Conservation (phyloP, 2,888 invertebrate species). For the Tenthredo mesomela region DNA sequence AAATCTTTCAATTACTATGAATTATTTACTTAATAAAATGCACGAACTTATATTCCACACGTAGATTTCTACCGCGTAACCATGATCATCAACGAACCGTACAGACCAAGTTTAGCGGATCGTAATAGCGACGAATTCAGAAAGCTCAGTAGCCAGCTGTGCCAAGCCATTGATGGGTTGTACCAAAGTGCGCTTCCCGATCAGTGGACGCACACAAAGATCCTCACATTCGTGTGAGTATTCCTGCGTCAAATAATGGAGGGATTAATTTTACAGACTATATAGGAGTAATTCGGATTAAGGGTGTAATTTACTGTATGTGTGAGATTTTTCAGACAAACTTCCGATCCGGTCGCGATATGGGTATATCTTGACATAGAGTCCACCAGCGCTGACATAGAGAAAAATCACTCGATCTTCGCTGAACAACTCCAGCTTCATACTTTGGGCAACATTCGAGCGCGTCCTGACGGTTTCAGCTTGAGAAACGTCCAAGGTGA, state of each 20-base stretch:
- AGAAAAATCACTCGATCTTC: constrained; percentile 79
- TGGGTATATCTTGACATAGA: constrained; percentile 86
- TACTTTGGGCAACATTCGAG: constrained; percentile 80
- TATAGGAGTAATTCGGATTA: not conserved
- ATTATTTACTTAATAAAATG: not conserved
- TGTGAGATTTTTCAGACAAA: constrained; percentile 77
- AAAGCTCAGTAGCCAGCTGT: constrained; percentile 81
- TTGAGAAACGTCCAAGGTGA: constrained; percentile 81
- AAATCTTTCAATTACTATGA: not conserved
- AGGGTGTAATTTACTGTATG: constrained; percentile 5
- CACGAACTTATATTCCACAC: constrained; percentile 5
- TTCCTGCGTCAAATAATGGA: constrained; percentile 30
- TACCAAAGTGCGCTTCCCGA: constrained; percentile 75
- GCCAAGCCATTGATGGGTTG: constrained; percentile 81
- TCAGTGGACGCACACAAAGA: constrained; percentile 77
- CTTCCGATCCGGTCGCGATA: constrained; percentile 82
- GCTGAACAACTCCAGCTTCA: constrained; percentile 81
- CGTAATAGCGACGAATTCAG: constrained; percentile 82
- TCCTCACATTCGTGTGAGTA: constrained; percentile 87
- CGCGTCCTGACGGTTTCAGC: constrained; percentile 82
- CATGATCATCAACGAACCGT: constrained; percentile 84
- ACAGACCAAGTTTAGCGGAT: constrained; percentile 80
- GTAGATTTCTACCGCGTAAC: constrained; percentile 80
- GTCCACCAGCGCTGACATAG: constrained; percentile 81
- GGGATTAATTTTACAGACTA: too few relatives aligned